Conservation (phyloP, 2,797 vertebrate species). For the Hypotaenidia okinawae region DNA sequence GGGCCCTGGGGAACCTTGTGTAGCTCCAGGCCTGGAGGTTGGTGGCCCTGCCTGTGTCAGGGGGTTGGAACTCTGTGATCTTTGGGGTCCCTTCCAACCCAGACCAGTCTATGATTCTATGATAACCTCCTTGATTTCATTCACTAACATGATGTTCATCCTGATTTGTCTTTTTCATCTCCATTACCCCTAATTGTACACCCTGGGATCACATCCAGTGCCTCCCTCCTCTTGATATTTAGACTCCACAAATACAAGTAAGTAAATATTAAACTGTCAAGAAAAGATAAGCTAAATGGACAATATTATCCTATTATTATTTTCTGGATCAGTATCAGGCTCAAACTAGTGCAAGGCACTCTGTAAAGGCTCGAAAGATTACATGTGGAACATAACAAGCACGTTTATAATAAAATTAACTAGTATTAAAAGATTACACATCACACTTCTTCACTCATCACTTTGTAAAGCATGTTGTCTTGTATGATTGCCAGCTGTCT, state of each 20-base stretch:
- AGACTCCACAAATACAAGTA: neutral
- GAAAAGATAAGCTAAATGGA: neutral
- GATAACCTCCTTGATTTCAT: neutral
- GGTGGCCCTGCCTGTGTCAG: too few relatives aligned
- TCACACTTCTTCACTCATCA: neutral
- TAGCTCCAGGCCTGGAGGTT: too few relatives aligned
- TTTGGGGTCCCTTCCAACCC: too few relatives aligned
- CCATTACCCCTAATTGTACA: neutral
- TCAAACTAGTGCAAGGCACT: neutral
- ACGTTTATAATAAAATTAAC: neutral
- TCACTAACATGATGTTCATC: neutral
- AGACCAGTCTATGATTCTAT: too few relatives aligned
- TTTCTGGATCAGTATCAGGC: neutral
- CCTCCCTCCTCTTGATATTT: neutral
- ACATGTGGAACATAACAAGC: neutral
- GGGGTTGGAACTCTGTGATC: too few relatives aligned
- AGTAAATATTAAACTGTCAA: neutral
- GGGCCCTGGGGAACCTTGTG: too few relatives aligned
- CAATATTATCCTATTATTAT: neutral
- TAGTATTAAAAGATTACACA: neutral
- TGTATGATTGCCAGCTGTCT: neutral
- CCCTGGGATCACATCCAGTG: neutral
- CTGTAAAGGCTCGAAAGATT: neutral
- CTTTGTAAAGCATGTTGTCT: neutral
- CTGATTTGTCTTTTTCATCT: neutral